Evolutionary conservation across 2,888 invertebrate species (phyloP).

Genomic region (Cheilosia urbana): DNA sequence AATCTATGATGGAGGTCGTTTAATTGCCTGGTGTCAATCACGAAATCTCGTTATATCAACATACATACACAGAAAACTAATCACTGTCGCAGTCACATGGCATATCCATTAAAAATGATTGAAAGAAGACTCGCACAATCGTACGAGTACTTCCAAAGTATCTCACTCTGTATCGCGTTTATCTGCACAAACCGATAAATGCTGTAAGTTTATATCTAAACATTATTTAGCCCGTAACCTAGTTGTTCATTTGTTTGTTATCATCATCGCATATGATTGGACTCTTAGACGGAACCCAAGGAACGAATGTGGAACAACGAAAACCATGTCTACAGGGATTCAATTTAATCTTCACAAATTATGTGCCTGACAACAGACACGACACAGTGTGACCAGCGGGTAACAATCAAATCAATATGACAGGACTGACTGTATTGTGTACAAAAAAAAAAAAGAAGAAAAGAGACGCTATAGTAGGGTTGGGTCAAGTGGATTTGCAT

Average conservation of each 20-base stretch:
- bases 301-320: conserved; percentile 10
- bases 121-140: neutral
- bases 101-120: conserved; percentile 12
- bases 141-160: neutral
- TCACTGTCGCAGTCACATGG: conserved; percentile 3
- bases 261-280: conserved; percentile 51
- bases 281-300: conserved; percentile 34
- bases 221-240: conserved; percentile 60
- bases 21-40: conserved; percentile 10
- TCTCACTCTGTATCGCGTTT: neutral
- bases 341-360: conserved; percentile 42
- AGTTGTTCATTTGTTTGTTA: conserved; percentile 32
- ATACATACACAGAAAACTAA: neutral
- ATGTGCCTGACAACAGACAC: conserved; percentile 45
- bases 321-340: conserved; percentile 42
- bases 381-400: conserved; percentile 56
- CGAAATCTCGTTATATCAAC: neutral
- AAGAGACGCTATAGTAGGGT: conserved; percentile 6
- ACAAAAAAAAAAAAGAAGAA: conserved; percentile 29
- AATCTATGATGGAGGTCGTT: neutral
- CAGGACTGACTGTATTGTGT: conserved; percentile 46
- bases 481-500: conserved; percentile 71
- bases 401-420: conserved; percentile 72
- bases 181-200: neutral
- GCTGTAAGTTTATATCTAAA: conserved; percentile 16